These are phyloP conservation scores for Schlechtendalia chinensis DNA, from an alignment of 1,140 invertebrate species.

Conservation along the genomic window DNA sequence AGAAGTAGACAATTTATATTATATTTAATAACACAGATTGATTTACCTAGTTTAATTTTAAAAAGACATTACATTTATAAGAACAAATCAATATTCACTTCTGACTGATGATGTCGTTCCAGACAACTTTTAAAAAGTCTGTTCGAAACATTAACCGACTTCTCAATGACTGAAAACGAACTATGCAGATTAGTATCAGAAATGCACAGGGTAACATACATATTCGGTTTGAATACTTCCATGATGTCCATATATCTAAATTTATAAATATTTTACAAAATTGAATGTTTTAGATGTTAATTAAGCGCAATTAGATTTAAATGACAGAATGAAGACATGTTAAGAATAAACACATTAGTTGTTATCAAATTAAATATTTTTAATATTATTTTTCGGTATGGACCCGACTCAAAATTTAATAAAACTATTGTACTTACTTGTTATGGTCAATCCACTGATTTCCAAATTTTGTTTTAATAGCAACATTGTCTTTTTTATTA, in stretches of 20 bases:
- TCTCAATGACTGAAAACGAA: slow-evolving; percentile 67
- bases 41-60: too few species aligned
- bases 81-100: slow-evolving; percentile 52
- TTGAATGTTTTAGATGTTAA: too few species aligned
- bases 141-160: slow-evolving; percentile 61
- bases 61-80: not conserved
- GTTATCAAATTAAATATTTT: too few species aligned
- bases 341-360: too few species aligned
- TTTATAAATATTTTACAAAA: not conserved
- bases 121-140: slow-evolving; percentile 65
- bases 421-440: not conserved
- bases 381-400: too few species aligned
- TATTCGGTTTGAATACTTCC: slow-evolving; percentile 73
- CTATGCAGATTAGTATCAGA: slow-evolving; percentile 68
- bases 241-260: slow-evolving; percentile 71
- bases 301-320: too few species aligned
- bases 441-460: slow-evolving; percentile 16
- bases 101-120: slow-evolving; percentile 60
- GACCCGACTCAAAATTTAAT: not conserved
- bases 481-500: slow-evolving; percentile 40
- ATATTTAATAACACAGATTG: too few species aligned
- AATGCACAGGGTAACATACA: slow-evolving; percentile 76
- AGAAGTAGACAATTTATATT: too few species aligned
- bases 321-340: too few species aligned
- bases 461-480: slow-evolving; percentile 53